phyloP scores from a whole-genome alignment of 2,113 vertebrate genomes.

The Fregetta grallaria region DNA sequence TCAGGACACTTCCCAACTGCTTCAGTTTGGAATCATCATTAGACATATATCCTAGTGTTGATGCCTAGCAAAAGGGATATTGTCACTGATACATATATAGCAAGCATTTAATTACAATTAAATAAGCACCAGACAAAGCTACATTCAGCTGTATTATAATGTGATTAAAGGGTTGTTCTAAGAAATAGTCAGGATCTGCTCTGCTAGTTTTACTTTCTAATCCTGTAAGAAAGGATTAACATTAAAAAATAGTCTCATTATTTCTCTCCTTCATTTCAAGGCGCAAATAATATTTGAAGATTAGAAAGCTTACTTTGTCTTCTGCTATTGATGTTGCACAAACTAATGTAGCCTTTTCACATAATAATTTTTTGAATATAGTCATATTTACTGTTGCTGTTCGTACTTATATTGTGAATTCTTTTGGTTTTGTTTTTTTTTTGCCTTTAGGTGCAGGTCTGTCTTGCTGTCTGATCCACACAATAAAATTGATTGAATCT shows the following conservation, averaged over 20 bases:
- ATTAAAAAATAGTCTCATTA: constrained; percentile 30
- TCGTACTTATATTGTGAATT: not conserved
- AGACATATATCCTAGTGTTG: not conserved
- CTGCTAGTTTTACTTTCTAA: constrained; percentile 56
- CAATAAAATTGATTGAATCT: not conserved
- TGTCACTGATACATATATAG: not conserved
- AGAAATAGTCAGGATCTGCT: constrained; percentile 47
- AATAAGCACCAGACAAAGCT: constrained; percentile 9
- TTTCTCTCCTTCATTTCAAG: constrained; percentile 41
- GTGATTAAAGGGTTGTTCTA: constrained; percentile 61
- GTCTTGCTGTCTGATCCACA: not conserved
- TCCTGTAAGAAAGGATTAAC: constrained; percentile 60
- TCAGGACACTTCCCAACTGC: not conserved
- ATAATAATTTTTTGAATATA: not conserved
- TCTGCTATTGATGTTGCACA: not conserved
- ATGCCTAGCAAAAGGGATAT: not conserved
- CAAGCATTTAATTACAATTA: constrained; percentile 60
- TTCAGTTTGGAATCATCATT: not conserved
- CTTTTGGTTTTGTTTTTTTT: not conserved
- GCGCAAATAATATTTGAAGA: not conserved
- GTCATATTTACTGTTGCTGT: not conserved
- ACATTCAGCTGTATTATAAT: constrained; percentile 33
- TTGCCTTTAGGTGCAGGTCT: not conserved
- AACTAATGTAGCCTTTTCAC: not conserved
- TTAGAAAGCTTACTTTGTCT: constrained; percentile 11